Evolutionary conservation across 2,888 invertebrate species (phyloP).

Genomic region (Macropis europaea): DNA sequence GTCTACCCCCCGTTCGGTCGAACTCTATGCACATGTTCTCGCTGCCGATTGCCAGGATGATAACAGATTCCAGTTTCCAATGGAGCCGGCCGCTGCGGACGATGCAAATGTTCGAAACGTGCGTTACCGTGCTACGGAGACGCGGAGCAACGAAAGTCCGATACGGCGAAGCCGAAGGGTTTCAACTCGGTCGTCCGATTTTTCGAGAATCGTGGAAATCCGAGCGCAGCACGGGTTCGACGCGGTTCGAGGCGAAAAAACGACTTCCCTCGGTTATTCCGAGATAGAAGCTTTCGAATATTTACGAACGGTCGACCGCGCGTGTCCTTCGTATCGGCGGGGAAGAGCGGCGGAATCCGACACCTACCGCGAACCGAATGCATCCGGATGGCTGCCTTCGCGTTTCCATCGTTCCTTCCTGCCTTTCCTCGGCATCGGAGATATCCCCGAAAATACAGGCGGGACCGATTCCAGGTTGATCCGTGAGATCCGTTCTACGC

Average conservation of each 20-base stretch:
- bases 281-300: constrained; percentile 29
- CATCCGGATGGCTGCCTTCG: neutral
- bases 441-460: neutral
- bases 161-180: too few relatives aligned
- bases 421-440: neutral
- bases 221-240: neutral
- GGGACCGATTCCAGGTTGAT: neutral
- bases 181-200: neutral
- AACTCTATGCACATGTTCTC: too few relatives aligned
- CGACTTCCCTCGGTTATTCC: constrained; percentile 8
- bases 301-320: constrained; percentile 28
- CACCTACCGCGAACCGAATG: constrained; percentile 26
- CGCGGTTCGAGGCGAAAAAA: neutral
- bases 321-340: constrained; percentile 1
- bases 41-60: too few relatives aligned
- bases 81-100: too few relatives aligned
- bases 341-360: constrained; percentile 21
- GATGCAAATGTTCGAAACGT: too few relatives aligned
- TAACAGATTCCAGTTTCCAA: too few relatives aligned
- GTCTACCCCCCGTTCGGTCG: too few relatives aligned
- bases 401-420: neutral
- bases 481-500: neutral
- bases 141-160: too few relatives aligned
- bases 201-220: neutral
- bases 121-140: too few relatives aligned